A percentile compares a stretch with the other conserved stretches of the same genome.
These are phyloP conservation scores for Pseudococcus longispinus DNA, from an alignment of 2,888 invertebrate species.

Conservation along the genomic window DNA sequence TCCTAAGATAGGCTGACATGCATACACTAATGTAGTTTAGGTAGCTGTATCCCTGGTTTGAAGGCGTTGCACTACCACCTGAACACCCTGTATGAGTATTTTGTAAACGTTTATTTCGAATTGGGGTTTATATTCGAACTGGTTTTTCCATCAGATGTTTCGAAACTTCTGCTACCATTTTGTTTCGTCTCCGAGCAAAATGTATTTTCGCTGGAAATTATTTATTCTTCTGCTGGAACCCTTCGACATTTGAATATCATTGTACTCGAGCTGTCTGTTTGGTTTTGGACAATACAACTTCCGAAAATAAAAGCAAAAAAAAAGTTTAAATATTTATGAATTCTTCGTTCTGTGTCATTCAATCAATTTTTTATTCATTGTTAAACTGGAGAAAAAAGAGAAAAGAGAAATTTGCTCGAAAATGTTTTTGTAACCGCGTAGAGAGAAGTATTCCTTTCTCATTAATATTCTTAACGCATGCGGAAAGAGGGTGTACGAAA, in stretches of 20 bases:
- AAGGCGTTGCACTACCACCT: too few relatives aligned
- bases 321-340: conserved; percentile 11
- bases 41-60: too few relatives aligned
- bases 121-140: not conserved
- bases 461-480: not conserved
- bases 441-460: not conserved
- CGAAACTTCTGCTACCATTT: not conserved
- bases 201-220: not conserved
- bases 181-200: not conserved
- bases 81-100: too few relatives aligned
- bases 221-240: not conserved
- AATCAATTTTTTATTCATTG: not conserved
- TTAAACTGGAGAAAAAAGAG: not conserved
- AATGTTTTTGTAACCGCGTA: not conserved
- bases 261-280: not conserved
- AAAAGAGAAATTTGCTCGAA: not conserved
- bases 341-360: not conserved
- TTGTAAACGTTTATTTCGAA: too few relatives aligned
- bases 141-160: not conserved
- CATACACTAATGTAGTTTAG: too few relatives aligned
- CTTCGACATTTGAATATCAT: not conserved
- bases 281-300: not conserved
- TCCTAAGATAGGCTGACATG: too few relatives aligned
- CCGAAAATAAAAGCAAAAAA: not conserved
- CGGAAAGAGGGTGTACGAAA: not conserved